These are phyloP conservation scores for Wiebesia pumilae DNA, from an alignment of 1,140 invertebrate genomes.

Conservation along the genomic window DNA sequence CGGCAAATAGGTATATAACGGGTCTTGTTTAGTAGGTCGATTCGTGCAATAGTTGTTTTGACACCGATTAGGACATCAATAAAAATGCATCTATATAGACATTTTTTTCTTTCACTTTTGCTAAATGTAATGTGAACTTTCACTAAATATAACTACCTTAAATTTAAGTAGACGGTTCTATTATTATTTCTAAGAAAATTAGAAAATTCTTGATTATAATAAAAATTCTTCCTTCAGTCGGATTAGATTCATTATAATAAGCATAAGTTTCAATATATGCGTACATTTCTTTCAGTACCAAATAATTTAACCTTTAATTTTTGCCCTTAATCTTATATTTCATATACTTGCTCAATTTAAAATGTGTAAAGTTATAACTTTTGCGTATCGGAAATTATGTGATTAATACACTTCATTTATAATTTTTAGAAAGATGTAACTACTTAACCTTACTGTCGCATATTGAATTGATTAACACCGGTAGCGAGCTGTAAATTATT, in stretches of 20 bases:
- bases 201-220: too few species aligned
- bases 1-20: constrained; percentile 65
- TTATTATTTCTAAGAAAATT: too few species aligned
- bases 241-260: too few species aligned
- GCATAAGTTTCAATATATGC: too few species aligned
- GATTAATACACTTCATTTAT: neutral
- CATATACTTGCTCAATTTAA: too few species aligned
- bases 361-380: too few species aligned
- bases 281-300: too few species aligned
- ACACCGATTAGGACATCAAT: constrained; percentile 71
- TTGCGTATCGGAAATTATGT: neutral
- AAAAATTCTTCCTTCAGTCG: too few species aligned
- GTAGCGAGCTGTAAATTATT: neutral
- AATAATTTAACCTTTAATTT: too few species aligned
- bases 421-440: neutral
- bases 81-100: constrained; percentile 61
- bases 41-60: constrained; percentile 71
- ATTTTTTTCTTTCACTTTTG: constrained; percentile 12
- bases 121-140: neutral
- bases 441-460: neutral
- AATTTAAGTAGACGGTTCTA: too few species aligned
- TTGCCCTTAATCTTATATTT: too few species aligned
- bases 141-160: too few species aligned
- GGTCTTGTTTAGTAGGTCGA: constrained; percentile 72
- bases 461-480: neutral